Base-by-base conservation (phyloP, 2,797 vertebrate species). In the Brotogeris chrysoptera region DNA sequence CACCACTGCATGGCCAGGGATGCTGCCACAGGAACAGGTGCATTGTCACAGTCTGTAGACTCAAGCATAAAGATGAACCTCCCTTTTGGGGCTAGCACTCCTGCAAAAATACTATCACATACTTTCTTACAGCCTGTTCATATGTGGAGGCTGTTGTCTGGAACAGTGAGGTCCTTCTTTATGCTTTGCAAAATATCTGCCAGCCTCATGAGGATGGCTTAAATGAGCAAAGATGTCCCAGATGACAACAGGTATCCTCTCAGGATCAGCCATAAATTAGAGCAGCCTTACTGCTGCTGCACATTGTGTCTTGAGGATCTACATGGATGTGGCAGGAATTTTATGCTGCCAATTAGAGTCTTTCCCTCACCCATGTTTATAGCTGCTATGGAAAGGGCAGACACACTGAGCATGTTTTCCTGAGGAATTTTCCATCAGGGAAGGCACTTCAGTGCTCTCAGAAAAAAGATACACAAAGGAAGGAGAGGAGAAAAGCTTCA, bases 261-360 rank as follows among this genome's bases (percentile, higher is more conserved):
- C 30, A 63, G 64, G 18, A 46, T 57, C 11, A 6, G 19, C 25
- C 46, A 53, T n/a, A 77, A 72, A 24, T 70, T n/a, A 77, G 39
- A 89, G 55, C 36, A 93, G 32, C 39, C 11, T 30, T 84, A 24
- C 4, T 8, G 9, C 16, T 81, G 10, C 28, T 71, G 23, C 49
- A 23, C 15, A 14, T 6, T 64, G 19, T 59, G 17, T 41, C 70
- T 46, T 28, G 21, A 85, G 38, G 8, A 71, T 80, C 47, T 41
- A 28, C 0, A 0, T 6, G 41, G 15, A 24, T n/a, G 4, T 12
- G 27, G 25, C 6, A 82, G 69, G 41, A 83, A 61, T 7, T 82
- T 24, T 25, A 27, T 70, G 53, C 11, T 61, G 2, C 2, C 5
- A 41, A 0, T 71, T 11, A 59, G 2, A 9, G 4, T 25, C 28